Conservation (phyloP, 2,113 vertebrate genomes). For the Atractosteus spatula region DNA sequence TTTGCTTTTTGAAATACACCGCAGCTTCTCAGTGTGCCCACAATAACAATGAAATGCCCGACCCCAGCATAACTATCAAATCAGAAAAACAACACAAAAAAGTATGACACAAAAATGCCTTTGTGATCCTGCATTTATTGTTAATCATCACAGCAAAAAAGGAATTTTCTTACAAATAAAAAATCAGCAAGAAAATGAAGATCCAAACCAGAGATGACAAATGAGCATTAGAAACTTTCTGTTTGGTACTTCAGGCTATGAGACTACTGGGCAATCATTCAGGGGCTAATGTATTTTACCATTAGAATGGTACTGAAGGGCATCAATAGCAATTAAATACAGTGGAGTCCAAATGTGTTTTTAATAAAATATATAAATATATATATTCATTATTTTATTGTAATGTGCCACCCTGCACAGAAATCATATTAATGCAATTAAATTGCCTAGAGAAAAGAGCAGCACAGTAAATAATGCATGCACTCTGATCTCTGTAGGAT, state of each 20-base stretch:
- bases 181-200: background rate
- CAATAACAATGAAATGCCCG: too few species aligned
- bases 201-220: background rate
- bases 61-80: too few species aligned
- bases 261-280: background rate
- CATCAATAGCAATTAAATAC: background rate
- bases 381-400: background rate
- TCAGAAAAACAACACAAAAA: too few species aligned
- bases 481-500: background rate
- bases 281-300: conserved; percentile 6
- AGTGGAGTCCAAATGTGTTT: background rate
- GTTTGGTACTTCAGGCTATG: conserved; percentile 2
- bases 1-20: too few species aligned
- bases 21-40: too few species aligned
- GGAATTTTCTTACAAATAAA: too few species aligned
- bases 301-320: background rate
- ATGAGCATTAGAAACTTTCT: background rate
- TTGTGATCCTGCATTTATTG: too few species aligned
- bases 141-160: too few species aligned
- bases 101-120: too few species aligned
- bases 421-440: background rate
- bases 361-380: background rate
- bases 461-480: conserved; percentile 1
- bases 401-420: background rate
- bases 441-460: conserved; percentile 6